These are phyloP conservation scores for Lamellibrachia columna DNA, from an alignment of 2,888 invertebrate species.

Conservation along the genomic window DNA sequence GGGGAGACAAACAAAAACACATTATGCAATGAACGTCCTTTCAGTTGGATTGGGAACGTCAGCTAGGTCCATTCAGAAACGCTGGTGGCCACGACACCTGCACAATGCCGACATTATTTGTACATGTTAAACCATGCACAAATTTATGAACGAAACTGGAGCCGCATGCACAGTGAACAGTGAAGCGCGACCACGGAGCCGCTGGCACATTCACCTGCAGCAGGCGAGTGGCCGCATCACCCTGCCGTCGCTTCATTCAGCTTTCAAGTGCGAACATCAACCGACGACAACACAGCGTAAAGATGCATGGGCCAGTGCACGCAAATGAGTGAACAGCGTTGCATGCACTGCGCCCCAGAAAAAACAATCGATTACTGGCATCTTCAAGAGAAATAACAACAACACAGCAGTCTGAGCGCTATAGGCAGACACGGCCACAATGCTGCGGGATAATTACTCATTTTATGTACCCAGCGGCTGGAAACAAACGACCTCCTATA, in stretches of 20 bases:
- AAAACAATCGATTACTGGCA: neutral
- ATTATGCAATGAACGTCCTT: neutral
- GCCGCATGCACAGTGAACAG: neutral
- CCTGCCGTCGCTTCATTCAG: neutral
- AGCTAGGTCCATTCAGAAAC: neutral
- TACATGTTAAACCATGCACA: neutral
- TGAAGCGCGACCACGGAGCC: neutral
- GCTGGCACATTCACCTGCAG: neutral
- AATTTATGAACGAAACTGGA: constrained; percentile 4
- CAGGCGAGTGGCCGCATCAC: neutral
- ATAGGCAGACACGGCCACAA: neutral
- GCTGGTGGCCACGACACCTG: neutral
- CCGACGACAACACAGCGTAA: neutral
- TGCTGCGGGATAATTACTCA: neutral
- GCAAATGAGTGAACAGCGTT: neutral
- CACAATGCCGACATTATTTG: constrained; percentile 10
- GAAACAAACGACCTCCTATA: neutral
- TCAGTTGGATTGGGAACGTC: neutral
- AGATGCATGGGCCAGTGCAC: neutral
- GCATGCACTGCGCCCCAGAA: neutral
- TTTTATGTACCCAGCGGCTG: neutral
- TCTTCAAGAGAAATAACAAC: neutral
- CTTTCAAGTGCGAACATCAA: constrained; percentile 4
- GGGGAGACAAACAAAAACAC: neutral
- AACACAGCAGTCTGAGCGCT: neutral